Conservation (phyloP, 2,113 vertebrate species). For the Trogon surrucura region DNA sequence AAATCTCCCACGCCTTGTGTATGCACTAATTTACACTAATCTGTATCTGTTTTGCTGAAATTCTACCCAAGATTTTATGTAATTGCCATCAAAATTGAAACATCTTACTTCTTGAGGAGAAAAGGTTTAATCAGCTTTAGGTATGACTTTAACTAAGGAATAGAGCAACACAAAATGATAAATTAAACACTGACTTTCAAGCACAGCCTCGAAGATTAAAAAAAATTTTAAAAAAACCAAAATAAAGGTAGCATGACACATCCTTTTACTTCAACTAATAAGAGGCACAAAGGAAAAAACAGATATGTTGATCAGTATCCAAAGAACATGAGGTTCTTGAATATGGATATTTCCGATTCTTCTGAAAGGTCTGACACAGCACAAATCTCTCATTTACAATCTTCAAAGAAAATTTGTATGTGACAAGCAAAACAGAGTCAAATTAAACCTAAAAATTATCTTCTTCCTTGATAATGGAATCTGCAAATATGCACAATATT, state of each 20-base stretch:
- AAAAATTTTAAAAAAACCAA: neutral
- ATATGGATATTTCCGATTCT: constrained; percentile 27
- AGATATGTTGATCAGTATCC: constrained; percentile 28
- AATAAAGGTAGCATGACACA: neutral
- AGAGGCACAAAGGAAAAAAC: neutral
- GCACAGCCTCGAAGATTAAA: neutral
- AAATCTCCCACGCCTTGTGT: neutral
- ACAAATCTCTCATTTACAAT: neutral
- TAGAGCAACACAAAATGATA: neutral
- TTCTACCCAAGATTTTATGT: neutral
- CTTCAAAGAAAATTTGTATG: neutral
- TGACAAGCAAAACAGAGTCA: neutral
- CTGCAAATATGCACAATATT: neutral
- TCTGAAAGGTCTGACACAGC: constrained; percentile 20
- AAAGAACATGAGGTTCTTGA: constrained; percentile 16
- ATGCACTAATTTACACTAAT: neutral
- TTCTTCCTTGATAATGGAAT: neutral
- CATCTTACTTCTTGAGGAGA: neutral
- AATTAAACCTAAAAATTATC: neutral
- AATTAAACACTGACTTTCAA: constrained; percentile 2
- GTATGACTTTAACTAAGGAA: neutral
- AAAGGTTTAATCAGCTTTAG: neutral
- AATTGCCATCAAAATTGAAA: neutral
- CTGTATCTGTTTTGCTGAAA: neutral
- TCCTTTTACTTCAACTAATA: constrained; percentile 8